A percentile compares a stretch with the other conserved stretches of the same genome.
Conservation (phyloP, 2,888 invertebrate species). For the Drosophila yooni region DNA sequence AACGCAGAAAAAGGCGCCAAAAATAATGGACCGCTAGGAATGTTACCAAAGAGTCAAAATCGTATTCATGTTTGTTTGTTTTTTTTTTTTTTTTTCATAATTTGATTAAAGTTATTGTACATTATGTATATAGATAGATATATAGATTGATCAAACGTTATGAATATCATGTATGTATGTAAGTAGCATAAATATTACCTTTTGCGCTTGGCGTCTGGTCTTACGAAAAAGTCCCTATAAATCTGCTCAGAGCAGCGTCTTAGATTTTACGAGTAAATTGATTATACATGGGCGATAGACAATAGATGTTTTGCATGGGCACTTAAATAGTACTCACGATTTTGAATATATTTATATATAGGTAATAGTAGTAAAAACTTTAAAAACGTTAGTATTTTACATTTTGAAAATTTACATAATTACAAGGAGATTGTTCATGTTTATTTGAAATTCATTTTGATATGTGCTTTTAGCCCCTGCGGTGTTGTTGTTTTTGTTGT, state of each 20-base stretch:
- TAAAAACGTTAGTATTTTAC: constrained; percentile 59
- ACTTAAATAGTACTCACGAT: constrained; percentile 30
- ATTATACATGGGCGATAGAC: constrained; percentile 45
- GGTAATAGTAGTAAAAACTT: constrained; percentile 43
- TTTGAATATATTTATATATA: constrained; percentile 42
- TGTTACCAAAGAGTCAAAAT: constrained; percentile 56
- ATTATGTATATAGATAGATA: constrained; percentile 31
- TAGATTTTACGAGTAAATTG: constrained; percentile 31
- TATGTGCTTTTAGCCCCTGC: constrained; percentile 67
- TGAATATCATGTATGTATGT: constrained; percentile 34
- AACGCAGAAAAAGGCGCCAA: constrained; percentile 59
- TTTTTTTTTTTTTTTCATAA: not conserved
- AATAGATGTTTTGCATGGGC: constrained; percentile 39
- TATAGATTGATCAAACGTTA: constrained; percentile 12
- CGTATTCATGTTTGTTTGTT: constrained; percentile 38
- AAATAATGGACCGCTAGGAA: constrained; percentile 49
- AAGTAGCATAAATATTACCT: constrained; percentile 70
- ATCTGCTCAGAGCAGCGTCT: constrained; percentile 33
- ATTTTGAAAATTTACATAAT: constrained; percentile 63
- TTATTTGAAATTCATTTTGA: constrained; percentile 31
- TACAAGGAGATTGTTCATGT: constrained; percentile 58
- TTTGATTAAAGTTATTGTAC: constrained; percentile 39
- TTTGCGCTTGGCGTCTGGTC: constrained; percentile 49
- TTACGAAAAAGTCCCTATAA: constrained; percentile 43
- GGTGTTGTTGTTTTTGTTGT: constrained; percentile 77